Percentiles rank a stretch among this genome's conserved stretches.
phyloP scores from a whole-genome alignment of 2,888 invertebrate species.

The Oxyteleia sp. region DNA sequence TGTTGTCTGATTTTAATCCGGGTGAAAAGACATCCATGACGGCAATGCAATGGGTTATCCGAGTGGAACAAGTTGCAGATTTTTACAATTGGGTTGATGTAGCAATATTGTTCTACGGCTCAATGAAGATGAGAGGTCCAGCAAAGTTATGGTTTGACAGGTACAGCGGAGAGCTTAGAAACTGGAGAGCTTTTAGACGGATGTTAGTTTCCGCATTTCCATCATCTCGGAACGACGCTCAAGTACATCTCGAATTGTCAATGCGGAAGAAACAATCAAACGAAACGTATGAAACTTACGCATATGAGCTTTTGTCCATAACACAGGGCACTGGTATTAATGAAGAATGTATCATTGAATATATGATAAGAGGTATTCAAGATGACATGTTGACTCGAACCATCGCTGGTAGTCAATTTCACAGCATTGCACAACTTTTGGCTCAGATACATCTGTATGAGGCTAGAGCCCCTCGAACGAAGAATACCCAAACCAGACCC shows the following conservation, averaged over 20 bases:
- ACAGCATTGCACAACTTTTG: background rate
- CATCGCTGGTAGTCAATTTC: background rate
- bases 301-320: background rate
- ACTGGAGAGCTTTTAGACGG: background rate
- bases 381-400: background rate
- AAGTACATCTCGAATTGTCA: background rate
- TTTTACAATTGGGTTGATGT: conserved; percentile 1
- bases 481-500: background rate
- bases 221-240: background rate
- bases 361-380: background rate
- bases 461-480: background rate
- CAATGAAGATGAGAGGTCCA: conserved; percentile 12
- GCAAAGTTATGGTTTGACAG: conserved; percentile 14
- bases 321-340: background rate
- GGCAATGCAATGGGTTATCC: background rate
- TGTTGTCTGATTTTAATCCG: background rate
- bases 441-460: background rate
- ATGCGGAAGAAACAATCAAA: background rate
- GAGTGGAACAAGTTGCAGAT: background rate
- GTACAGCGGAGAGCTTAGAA: conserved; percentile 5
- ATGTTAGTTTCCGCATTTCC: conserved; percentile 1
- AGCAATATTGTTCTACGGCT: background rate
- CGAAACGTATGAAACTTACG: background rate
- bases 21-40: conserved; percentile 10
- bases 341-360: background rate